Percentiles rank a stretch among this genome's conserved stretches.
Evolutionary conservation across 2,113 vertebrate species (phyloP).

Genomic region (Muscicapa adusta): DNA sequence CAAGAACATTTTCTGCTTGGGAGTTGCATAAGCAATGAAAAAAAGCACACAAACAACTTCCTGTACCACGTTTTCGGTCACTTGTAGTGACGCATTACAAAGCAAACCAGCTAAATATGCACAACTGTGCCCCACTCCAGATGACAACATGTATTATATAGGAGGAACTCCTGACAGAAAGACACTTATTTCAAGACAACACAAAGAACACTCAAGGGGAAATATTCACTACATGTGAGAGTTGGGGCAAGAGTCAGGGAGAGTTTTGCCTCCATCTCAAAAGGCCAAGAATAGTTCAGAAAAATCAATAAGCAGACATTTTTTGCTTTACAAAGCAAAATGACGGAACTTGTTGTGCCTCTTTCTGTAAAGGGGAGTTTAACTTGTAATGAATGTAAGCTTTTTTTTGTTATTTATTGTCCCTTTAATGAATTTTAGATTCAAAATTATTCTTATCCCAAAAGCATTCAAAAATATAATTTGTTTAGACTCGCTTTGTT

Average conservation of each 20-base stretch:
- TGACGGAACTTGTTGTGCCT: background rate
- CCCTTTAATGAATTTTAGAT: conserved; percentile 12
- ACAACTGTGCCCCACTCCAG: conserved; percentile 63
- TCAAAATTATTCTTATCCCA: conserved; percentile 44
- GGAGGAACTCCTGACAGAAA: conserved; percentile 47
- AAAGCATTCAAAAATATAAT: conserved; percentile 38
- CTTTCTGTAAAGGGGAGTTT: background rate
- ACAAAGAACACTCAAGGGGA: conserved; percentile 31
- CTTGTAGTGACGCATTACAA: conserved; percentile 68
- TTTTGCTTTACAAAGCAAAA: background rate
- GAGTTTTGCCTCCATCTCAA: background rate
- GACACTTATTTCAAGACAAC: conserved; percentile 56
- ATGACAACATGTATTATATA: conserved; percentile 69
- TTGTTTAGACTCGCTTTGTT: conserved; percentile 7
- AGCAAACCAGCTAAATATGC: conserved; percentile 68
- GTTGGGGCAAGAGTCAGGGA: background rate
- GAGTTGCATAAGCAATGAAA: conserved; percentile 73
- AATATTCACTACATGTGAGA: background rate
- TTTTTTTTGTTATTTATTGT: conserved; percentile 7
- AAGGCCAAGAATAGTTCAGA: background rate
- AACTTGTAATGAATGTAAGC: background rate
- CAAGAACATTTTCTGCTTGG: conserved; percentile 77
- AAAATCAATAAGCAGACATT: background rate
- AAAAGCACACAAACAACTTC: conserved; percentile 70
- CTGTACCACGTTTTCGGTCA: conserved; percentile 70